Percentiles rank a stretch among this genome's conserved stretches.
phyloP scores from a whole-genome alignment of 2,797 vertebrate species.

The Tragelaphus eurycerus region DNA sequence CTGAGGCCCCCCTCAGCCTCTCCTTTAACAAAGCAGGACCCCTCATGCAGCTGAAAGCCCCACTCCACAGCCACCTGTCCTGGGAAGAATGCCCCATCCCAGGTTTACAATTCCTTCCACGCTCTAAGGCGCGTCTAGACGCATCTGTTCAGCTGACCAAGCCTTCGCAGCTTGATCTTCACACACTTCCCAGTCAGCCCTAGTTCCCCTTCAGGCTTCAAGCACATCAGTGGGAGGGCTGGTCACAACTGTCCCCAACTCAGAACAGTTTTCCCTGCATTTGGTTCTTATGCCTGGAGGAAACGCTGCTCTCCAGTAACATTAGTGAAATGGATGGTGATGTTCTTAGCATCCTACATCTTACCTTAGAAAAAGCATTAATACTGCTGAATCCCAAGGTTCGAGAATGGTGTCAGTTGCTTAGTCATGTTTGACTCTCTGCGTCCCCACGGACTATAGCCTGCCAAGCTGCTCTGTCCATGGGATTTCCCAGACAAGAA shows the following conservation, averaged over 20 bases:
- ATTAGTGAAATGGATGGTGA: not conserved
- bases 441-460: not conserved
- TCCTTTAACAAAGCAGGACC: not conserved
- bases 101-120: rapidly evolving
- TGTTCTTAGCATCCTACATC: not conserved
- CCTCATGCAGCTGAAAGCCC: not conserved
- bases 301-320: not conserved
- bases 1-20: not conserved
- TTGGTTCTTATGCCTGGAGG: not conserved
- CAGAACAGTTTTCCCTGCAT: not conserved
- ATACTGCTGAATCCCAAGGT: not conserved
- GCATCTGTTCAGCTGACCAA: not conserved
- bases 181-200: not conserved
- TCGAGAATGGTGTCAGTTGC: not conserved
- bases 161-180: not conserved
- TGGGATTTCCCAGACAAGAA: not conserved
- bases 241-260: not conserved
- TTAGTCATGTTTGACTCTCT: not conserved
- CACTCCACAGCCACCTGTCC: not conserved
- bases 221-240: not conserved
- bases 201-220: not conserved
- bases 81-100: not conserved
- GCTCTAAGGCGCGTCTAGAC: not conserved
- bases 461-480: not conserved
- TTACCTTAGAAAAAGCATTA: not conserved